Percentiles rank a stretch among this genome's conserved stretches.
Evolutionary conservation across 2,888 invertebrate genomes (phyloP).

Genomic region (Chironomus riparius): DNA sequence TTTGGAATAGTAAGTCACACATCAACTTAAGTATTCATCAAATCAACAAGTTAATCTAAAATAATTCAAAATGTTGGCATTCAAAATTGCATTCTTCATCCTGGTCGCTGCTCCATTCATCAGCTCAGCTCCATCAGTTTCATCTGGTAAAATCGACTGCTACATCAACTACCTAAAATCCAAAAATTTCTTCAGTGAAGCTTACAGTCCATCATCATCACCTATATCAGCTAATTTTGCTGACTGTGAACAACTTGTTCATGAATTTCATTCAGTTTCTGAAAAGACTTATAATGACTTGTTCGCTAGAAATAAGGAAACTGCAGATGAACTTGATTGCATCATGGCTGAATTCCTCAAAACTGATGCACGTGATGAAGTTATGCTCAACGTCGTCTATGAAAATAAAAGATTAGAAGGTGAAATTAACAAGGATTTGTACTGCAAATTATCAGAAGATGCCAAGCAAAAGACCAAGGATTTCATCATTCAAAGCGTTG

Average conservation of each 20-base stretch:
- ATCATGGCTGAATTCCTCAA: neutral
- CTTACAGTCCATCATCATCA: neutral
- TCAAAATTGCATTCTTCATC: too few relatives aligned
- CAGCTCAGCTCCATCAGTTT: neutral
- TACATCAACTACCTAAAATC: neutral
- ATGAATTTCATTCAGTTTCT: neutral
- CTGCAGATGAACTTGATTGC: neutral
- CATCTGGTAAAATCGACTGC: neutral
- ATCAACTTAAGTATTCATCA: too few relatives aligned
- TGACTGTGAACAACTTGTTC: neutral
- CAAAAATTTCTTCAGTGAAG: neutral
- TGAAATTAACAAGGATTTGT: neutral
- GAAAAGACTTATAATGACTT: neutral
- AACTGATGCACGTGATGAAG: neutral
- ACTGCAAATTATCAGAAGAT: neutral
- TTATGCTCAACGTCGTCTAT: neutral
- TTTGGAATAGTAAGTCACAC: too few relatives aligned
- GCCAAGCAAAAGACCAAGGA: neutral
- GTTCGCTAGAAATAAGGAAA: neutral
- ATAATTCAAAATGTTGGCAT: too few relatives aligned
- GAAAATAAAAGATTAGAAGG: neutral
- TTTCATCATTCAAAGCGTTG: neutral
- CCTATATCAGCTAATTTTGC: neutral
- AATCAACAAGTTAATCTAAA: too few relatives aligned
- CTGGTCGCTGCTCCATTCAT: neutral